A percentile compares a stretch with the other conserved stretches of the same genome.
These are phyloP conservation scores for Caenorhabditis virilis DNA, from an alignment of 2,888 invertebrate species.

Conservation along the genomic window DNA sequence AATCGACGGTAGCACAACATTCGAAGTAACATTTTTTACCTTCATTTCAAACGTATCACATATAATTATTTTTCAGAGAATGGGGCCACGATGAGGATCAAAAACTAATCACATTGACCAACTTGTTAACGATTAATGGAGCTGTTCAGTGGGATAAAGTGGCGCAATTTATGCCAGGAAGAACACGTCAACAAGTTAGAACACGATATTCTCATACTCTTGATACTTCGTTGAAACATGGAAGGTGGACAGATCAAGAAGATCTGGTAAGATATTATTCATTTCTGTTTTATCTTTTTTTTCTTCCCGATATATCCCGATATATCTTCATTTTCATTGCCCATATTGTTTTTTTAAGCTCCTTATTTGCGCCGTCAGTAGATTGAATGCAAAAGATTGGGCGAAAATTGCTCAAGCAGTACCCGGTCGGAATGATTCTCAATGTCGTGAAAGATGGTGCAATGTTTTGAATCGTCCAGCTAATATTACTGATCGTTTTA, in stretches of 20 bases:
- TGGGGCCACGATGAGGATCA: slow-evolving; percentile 79
- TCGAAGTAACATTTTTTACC: slow-evolving; percentile 16
- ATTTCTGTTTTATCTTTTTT: background rate
- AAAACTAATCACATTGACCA: slow-evolving; percentile 75
- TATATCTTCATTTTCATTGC: no score
- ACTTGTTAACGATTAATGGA: slow-evolving; percentile 75
- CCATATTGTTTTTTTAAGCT: no score
- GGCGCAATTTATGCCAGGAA: slow-evolving; percentile 60
- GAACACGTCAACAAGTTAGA: slow-evolving; percentile 54
- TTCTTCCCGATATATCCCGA: no score
- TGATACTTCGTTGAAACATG: slow-evolving; percentile 52
- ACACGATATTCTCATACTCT: slow-evolving; percentile 54
- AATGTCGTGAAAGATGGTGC: slow-evolving; percentile 69
- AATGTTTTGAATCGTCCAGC: slow-evolving; percentile 48
- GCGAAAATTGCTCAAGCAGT: slow-evolving; percentile 63
- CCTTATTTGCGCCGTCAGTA: slow-evolving; percentile 50
- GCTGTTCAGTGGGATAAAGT: slow-evolving; percentile 79
- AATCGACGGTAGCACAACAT: slow-evolving; percentile 57
- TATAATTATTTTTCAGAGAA: slow-evolving; percentile 55
- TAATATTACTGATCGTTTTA: slow-evolving; percentile 72
- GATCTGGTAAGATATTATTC: slow-evolving; percentile 44
- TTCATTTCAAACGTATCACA: background rate
- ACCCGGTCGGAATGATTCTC: slow-evolving; percentile 64
- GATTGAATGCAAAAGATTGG: slow-evolving; percentile 57
- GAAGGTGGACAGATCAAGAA: slow-evolving; percentile 63